phyloP scores from a whole-genome alignment of 2,113 vertebrate genomes.

The Nesospiza acunhae region DNA sequence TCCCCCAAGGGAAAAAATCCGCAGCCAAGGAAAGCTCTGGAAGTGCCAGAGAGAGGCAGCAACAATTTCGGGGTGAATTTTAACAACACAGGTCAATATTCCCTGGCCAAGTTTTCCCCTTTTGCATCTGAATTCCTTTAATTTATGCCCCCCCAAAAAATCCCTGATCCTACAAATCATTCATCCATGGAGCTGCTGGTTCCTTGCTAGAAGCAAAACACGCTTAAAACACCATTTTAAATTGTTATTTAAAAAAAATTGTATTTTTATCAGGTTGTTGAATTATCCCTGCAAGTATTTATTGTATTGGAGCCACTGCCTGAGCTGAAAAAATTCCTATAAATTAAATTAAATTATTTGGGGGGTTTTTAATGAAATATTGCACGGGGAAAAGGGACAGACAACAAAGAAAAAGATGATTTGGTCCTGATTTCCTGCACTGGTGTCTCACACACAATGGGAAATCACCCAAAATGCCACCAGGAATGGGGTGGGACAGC shows the following conservation, averaged over 20 bases:
- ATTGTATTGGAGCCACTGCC: not conserved
- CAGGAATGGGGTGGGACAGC: not conserved
- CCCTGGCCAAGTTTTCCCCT: not conserved
- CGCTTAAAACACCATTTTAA: not conserved
- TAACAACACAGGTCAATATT: not conserved
- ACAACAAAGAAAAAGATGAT: not conserved
- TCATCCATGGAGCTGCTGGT: not conserved
- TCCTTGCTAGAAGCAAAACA: not conserved
- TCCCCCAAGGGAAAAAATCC: too few relatives aligned
- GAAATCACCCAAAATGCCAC: not conserved
- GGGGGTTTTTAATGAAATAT: not conserved
- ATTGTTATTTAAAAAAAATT: too few relatives aligned
- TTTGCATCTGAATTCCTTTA: not conserved
- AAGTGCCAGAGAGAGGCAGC: not conserved
- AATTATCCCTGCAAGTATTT: not conserved
- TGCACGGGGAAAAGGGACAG: not conserved
- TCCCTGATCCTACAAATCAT: not conserved
- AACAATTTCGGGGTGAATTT: constrained; percentile 1
- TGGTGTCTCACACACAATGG: not conserved
- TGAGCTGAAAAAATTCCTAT: not conserved
- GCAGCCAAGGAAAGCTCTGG: not conserved
- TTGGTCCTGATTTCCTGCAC: not conserved
- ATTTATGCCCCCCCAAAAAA: not conserved
- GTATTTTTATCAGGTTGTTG: not conserved
- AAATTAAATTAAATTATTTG: not conserved